Percentiles rank a stretch among this genome's conserved stretches.
These are phyloP conservation scores for Gadopsis bispinosus DNA, from an alignment of 2,797 vertebrate genomes.

Conservation along the genomic window DNA sequence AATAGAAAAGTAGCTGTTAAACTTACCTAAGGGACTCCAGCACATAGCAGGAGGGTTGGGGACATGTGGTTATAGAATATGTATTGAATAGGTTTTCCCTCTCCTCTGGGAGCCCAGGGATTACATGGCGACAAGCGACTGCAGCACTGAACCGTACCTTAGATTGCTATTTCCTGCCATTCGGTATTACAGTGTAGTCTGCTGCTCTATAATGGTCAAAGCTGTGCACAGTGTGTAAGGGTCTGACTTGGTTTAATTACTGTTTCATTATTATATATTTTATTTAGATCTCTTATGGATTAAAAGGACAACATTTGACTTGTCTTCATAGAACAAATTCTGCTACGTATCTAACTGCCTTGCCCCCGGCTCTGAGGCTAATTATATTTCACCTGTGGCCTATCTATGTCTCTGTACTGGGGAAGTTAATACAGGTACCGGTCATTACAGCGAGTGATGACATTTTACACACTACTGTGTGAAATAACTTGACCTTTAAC, in stretches of 20 bases:
- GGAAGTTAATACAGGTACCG: slow-evolving; percentile 78
- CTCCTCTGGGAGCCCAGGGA: slow-evolving; percentile 73
- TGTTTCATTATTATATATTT: slow-evolving; percentile 24
- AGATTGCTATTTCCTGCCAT: slow-evolving; percentile 70
- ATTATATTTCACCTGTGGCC: slow-evolving; percentile 75
- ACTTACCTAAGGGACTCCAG: slow-evolving; percentile 86
- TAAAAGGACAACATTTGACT: slow-evolving; percentile 23
- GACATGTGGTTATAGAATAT: slow-evolving; percentile 81
- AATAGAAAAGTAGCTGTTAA: slow-evolving; percentile 90
- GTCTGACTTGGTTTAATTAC: slow-evolving; percentile 22
- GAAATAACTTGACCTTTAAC: slow-evolving; percentile 85
- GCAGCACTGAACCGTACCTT: slow-evolving; percentile 57
- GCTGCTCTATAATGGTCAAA: slow-evolving; percentile 7
- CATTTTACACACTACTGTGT: slow-evolving; percentile 83
- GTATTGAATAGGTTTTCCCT: slow-evolving; percentile 84
- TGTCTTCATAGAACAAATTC: slow-evolving; percentile 9
- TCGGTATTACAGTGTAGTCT: slow-evolving; percentile 33
- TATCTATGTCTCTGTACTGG: slow-evolving; percentile 60
- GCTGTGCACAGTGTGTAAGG: slow-evolving; percentile 9
- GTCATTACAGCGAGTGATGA: slow-evolving; percentile 84
- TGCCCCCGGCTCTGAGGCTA: slow-evolving; percentile 41
- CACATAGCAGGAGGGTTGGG: slow-evolving; percentile 63
- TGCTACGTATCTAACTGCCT: slow-evolving; percentile 20
- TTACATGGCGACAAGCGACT: slow-evolving; percentile 73
- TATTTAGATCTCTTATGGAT: slow-evolving; percentile 19